A percentile compares a stretch with the other conserved stretches of the same genome.
Evolutionary conservation across 2,113 vertebrate genomes (phyloP).

Genomic region (Isichthys henryi): DNA sequence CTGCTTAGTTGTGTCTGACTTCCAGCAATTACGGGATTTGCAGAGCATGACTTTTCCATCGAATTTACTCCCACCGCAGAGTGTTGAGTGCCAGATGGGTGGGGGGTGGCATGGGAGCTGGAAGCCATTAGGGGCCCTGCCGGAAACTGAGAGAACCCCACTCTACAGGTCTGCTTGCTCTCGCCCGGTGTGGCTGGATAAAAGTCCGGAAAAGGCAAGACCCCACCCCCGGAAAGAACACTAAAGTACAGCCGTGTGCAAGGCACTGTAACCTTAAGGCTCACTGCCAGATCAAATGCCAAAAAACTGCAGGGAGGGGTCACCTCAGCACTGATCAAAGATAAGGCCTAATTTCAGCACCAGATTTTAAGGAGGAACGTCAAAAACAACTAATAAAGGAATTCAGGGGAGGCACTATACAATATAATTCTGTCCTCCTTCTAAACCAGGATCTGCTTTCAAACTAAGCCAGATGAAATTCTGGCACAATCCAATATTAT

Average conservation of each 20-base stretch:
- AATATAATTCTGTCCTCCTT: not conserved
- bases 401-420: not conserved
- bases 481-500: conserved; percentile 6
- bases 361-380: not conserved
- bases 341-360: not conserved
- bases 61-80: conserved; percentile 43
- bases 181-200: conserved; percentile 27
- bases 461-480: conserved; percentile 15
- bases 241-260: not conserved
- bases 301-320: not conserved
- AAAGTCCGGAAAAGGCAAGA: not conserved
- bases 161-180: not conserved
- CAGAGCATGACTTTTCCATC: conserved; percentile 46
- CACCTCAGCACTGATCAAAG: conserved; percentile 1
- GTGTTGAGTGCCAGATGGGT: conserved; percentile 21
- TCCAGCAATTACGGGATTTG: conserved; percentile 38
- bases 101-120: conserved; percentile 44
- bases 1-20: conserved; percentile 21
- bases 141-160: not conserved
- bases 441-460: not conserved
- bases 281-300: not conserved
- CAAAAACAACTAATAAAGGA: not conserved
- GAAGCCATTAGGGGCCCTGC: conserved; percentile 42
- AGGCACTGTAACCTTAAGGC: not conserved
- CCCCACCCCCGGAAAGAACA: not conserved